Base-by-base conservation (phyloP, 2,888 invertebrate species). In the Allygus modestus region DNA sequence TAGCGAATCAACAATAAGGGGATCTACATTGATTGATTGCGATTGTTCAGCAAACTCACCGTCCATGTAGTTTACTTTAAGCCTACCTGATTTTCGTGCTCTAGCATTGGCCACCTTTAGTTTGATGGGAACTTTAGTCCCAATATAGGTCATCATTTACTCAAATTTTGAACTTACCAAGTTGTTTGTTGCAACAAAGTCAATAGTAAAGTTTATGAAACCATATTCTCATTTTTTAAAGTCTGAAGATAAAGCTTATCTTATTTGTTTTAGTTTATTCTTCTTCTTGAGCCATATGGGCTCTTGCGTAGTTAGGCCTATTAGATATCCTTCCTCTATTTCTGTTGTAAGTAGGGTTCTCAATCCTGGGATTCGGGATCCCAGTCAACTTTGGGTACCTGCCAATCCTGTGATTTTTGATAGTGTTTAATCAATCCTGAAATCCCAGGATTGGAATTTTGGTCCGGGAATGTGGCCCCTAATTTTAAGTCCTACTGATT, bases 161-260 rank as follows among this genome's bases (percentile, higher is more conserved):
- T 65, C 65, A 65, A 7, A 79, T 9, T 79, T 9, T n/a, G 26
- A 31, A 28, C 20, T 58, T 17, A 84, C 73, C 28, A 84, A n/a
- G 33, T 84, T 43, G 15, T 46, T 23, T 33, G 61, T 71, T n/a
- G 84, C 81, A 31, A 81, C 79, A 37, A 81, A 84, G 43, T 84
- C 84, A n/a, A 84, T 15, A 33, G 54, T 23, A 33, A 84, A 81
- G 43, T 82, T 51, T 11, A 51, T 51, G 2, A 51, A 5, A 11
- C 51, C 51, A 11, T 51, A 5, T 11, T 51, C 15, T 2, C 17
- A 11, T 2, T 15, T 11, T 17, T 51, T 15, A 15, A 51, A 2
- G 1, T 51, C 51, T 17, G 51, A 15, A 51, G 51, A 51, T 15
- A 51, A 51, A 15, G 51, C 51, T 51, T 11, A 51, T 2, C 51